Conservation (phyloP, 2,888 invertebrate genomes). For the Gymnoscelis rufifasciata region DNA sequence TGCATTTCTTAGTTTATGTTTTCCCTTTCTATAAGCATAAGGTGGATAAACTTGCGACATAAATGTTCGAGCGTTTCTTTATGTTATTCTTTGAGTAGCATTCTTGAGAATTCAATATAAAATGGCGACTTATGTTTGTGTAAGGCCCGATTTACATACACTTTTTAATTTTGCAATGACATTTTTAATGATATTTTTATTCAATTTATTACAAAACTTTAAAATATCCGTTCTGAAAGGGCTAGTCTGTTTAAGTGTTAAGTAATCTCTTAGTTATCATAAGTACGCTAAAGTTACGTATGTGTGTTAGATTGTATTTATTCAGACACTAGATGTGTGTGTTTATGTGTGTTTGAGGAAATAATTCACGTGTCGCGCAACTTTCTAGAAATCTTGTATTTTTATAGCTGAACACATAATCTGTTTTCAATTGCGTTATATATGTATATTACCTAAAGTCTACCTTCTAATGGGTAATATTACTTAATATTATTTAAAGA, state of each 20-base stretch:
- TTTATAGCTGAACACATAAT: neutral
- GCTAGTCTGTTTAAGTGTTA: neutral
- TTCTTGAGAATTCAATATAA: no score
- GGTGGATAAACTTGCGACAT: conserved; percentile 22
- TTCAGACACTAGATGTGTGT: neutral
- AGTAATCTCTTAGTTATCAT: conserved; percentile 14
- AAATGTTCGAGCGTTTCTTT: conserved; percentile 10
- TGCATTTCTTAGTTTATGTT: conserved; percentile 24
- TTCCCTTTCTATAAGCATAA: conserved; percentile 26
- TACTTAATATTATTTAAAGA: no score
- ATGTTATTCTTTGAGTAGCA: neutral
- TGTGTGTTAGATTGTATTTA: conserved; percentile 15
- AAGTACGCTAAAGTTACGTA: conserved; percentile 13
- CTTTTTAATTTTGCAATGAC: neutral
- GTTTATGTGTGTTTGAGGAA: conserved; percentile 8
- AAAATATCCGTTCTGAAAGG: conserved; percentile 2
- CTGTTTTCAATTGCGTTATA: no score
- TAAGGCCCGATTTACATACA: neutral
- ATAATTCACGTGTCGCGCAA: conserved; percentile 6
- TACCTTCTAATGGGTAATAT: no score
- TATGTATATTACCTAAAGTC: no score
- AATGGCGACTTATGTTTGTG: no score
- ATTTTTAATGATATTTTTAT: no score
- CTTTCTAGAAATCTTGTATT: conserved; percentile 2
- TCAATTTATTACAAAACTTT: no score